Evolutionary conservation across 2,113 vertebrate species (phyloP).

Genomic region (Rynchops niger): DNA sequence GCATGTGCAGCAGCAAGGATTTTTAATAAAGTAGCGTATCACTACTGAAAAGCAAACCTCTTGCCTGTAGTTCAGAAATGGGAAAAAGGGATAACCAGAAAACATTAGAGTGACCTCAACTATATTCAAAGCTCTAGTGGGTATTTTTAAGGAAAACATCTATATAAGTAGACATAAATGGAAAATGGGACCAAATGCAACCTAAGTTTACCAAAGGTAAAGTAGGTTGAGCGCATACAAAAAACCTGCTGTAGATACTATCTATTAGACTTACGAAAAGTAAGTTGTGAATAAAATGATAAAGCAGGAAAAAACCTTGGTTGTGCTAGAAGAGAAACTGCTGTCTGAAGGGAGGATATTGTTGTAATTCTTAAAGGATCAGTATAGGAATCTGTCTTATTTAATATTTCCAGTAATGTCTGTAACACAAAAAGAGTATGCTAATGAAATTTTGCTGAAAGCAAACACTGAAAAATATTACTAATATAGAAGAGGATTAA

Average conservation of each 20-base stretch:
- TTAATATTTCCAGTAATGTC: conserved; percentile 16
- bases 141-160: neutral
- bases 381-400: neutral
- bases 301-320: neutral
- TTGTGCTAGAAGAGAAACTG: neutral
- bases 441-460: conserved; percentile 38
- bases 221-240: neutral
- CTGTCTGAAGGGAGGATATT: neutral
- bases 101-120: neutral
- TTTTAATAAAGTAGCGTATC: neutral
- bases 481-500: conserved; percentile 29
- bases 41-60: neutral
- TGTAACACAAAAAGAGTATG: neutral
- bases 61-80: neutral
- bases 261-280: neutral
- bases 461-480: conserved; percentile 23
- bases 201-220: neutral
- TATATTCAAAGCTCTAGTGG: neutral
- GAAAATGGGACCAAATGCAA: neutral
- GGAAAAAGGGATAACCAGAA: neutral
- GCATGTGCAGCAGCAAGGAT: conserved; percentile 48
- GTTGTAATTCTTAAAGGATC: conserved; percentile 1
- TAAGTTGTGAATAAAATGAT: conserved; percentile 8
- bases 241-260: neutral
- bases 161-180: neutral